These are phyloP conservation scores for Heliconius sara DNA, from an alignment of 2,888 invertebrate genomes.

Conservation along the genomic window DNA sequence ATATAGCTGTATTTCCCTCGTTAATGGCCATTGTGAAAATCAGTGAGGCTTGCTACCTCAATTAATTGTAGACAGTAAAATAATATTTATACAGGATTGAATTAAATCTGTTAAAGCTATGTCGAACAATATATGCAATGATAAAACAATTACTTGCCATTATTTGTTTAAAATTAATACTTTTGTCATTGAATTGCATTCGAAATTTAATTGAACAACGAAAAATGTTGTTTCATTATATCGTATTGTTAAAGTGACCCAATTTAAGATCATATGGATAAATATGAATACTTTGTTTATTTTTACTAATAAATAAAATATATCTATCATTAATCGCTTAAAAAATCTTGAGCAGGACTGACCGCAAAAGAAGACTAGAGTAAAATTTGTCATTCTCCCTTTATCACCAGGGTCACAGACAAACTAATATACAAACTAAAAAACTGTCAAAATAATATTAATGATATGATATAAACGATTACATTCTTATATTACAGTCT, in stretches of 20 bases:
- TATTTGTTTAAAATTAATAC: no score
- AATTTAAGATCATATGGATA: not conserved
- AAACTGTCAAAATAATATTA: not conserved
- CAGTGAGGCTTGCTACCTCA: conserved; percentile 9
- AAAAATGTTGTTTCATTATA: not conserved
- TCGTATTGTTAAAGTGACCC: not conserved
- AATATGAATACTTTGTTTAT: no score
- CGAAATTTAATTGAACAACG: not conserved
- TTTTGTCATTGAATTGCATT: not conserved
- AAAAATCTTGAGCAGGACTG: not conserved
- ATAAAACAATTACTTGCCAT: not conserved
- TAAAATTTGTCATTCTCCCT: not conserved
- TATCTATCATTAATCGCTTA: not conserved
- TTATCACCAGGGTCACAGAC: not conserved
- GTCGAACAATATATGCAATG: not conserved
- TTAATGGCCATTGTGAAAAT: conserved; percentile 3
- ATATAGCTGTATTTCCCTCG: conserved; percentile 9
- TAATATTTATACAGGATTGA: not conserved
- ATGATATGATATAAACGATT: not conserved
- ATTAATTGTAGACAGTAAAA: conserved; percentile 23
- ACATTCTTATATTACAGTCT: not conserved
- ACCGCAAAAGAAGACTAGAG: not conserved
- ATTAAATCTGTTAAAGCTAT: not conserved
- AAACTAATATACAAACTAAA: not conserved
- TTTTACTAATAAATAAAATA: not conserved